A percentile compares a stretch with the other conserved stretches of the same genome.
Evolutionary conservation across 2,888 invertebrate genomes (phyloP).

Genomic region (Hyppa rectilinea): DNA sequence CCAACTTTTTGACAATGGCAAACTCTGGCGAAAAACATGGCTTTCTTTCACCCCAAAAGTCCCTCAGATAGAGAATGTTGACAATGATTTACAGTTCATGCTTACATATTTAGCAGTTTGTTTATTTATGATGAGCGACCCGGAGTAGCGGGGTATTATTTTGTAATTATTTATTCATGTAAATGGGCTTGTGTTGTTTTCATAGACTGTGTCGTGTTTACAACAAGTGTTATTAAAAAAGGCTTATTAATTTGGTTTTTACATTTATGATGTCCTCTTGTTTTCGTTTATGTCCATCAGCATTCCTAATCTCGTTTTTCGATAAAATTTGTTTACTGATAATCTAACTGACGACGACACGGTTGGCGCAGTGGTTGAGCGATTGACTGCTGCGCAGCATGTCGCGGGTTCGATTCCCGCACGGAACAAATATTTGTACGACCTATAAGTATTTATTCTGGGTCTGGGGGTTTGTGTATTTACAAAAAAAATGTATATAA

Average conservation of each 20-base stretch:
- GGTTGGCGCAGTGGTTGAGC: no score
- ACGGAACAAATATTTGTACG: no score
- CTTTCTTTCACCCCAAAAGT: constrained; percentile 35
- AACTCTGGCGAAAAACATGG: constrained; percentile 27
- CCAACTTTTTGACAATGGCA: constrained; percentile 34
- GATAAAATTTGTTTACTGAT: not conserved
- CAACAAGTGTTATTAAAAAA: constrained; percentile 17
- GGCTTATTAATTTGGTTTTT: not conserved
- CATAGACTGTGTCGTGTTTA: constrained; percentile 35
- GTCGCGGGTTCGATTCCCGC: no score
- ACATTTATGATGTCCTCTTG: not conserved
- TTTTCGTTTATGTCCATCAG: not conserved
- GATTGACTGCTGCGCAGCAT: no score
- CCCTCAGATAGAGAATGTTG: constrained; percentile 40
- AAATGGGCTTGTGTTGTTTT: constrained; percentile 47
- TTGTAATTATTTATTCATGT: constrained; percentile 62
- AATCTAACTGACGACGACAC: no score
- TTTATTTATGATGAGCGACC: constrained; percentile 59
- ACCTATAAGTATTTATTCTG: no score
- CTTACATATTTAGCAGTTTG: constrained; percentile 59
- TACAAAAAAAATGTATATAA: no score
- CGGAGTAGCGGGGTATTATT: constrained; percentile 53
- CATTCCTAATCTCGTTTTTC: not conserved
- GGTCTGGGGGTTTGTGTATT: no score
- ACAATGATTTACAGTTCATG: constrained; percentile 61